Conservation (phyloP, 92 coral and sea anemone species). For the Paragorgia papillata region DNA sequence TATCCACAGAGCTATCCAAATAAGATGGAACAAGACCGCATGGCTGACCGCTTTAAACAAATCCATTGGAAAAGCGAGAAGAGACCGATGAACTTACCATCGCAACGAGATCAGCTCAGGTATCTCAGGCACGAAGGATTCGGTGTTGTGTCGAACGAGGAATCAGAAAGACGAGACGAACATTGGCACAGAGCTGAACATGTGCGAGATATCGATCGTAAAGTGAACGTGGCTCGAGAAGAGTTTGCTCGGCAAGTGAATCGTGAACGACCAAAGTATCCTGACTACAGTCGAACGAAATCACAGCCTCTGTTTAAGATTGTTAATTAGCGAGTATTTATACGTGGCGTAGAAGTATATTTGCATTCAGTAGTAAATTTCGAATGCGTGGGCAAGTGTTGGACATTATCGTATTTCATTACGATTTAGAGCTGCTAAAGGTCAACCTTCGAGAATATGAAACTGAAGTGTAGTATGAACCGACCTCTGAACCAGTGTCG, state of each 20-base stretch:
- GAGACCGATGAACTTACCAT: slow-evolving; percentile 66
- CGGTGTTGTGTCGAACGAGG: slow-evolving; percentile 77
- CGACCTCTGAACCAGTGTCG: too few relatives aligned
- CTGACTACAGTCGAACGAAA: slow-evolving; percentile 71
- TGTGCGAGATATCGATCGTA: slow-evolving; percentile 61
- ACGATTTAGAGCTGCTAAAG: too few relatives aligned
- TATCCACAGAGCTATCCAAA: slow-evolving; percentile 84
- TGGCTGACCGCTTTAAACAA: slow-evolving; percentile 84
- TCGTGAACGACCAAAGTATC: slow-evolving; percentile 75
- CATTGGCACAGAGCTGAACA: slow-evolving; percentile 76
- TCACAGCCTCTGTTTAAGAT: slow-evolving; percentile 84
- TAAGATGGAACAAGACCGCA: slow-evolving; percentile 72
- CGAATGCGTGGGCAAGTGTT: too few relatives aligned
- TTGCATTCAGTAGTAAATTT: too few relatives aligned
- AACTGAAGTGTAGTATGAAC: too few relatives aligned
- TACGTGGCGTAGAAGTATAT: too few relatives aligned
- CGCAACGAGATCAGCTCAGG: slow-evolving; percentile 84
- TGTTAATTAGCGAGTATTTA: slow-evolving; percentile 47
- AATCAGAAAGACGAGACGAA: slow-evolving; percentile 71
- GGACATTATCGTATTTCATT: too few relatives aligned
- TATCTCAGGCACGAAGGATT: slow-evolving; percentile 85
- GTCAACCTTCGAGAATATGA: too few relatives aligned
- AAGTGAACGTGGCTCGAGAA: slow-evolving; percentile 82
- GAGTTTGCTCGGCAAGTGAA: slow-evolving; percentile 83
- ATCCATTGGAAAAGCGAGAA: slow-evolving; percentile 88